Evolutionary conservation across 2,888 invertebrate species (phyloP), one percentile per base, ranked within the genome.

Genomic region (Lasioglossum oenotherae): DNA sequence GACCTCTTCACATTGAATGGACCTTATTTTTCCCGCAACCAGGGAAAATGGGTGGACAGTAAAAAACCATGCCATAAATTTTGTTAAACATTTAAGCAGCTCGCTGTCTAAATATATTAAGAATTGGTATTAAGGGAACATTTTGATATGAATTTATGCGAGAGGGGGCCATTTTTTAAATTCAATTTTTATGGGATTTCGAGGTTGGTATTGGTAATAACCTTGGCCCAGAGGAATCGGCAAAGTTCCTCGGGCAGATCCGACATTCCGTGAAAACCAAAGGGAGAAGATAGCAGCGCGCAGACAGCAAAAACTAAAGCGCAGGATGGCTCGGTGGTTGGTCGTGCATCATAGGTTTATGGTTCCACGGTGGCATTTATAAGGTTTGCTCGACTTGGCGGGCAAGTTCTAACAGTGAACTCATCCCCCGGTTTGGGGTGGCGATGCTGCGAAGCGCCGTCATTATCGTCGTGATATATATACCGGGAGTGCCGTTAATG

Each of bases 401-500:
- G 84, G 91, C 80, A 86, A 91, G 85, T 91, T 89, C 85, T 84
- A 84, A 74, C 77, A 79, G 74, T 75, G 80, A 87, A 85, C 85
- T 88, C 85, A 79, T 83, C 84, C 81, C 82, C 27, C 31, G 57
- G 81, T 82, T 88, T 86, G 67, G 87, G 87, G 84, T 44, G 76
- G 88, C 75, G 84, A 81, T 82, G 88, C 89, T 85, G 88, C 84
- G 79, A 84, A 91, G 82, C 91, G 92, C 35, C 90, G 91, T 93
- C 93, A 93, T 93, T 93, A 93, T 89, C 87, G 85, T 81, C 78
- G 85, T 93, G 93, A 93, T 93, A 91, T 93, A 94, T 90, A 88
- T 88, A 86, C 89, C 88, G 87, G 86, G 89, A 89, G 90, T 88
- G 90, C 90, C 92, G 88, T 93, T 93, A 93, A 93, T 93, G 93